Conservation (phyloP, 2,888 invertebrate species). For the Hermaeophaga mercurialis region DNA sequence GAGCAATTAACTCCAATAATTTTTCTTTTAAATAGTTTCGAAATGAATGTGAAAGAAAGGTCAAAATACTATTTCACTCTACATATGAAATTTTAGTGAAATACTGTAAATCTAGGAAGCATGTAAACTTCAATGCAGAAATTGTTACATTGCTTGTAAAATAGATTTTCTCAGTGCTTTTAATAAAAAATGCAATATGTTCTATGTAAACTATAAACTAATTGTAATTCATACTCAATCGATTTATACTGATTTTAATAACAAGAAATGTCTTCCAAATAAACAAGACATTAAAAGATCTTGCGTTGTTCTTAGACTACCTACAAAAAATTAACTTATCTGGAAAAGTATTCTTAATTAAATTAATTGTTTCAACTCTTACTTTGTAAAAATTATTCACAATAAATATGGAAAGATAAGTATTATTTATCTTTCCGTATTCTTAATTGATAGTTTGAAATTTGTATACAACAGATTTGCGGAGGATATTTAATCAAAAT, state of each 20-base stretch:
- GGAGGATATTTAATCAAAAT: too few species aligned
- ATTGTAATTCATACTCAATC: slow-evolving; percentile 57
- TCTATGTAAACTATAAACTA: slow-evolving; percentile 43
- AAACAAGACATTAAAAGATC: slow-evolving; percentile 55
- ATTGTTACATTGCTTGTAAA: slow-evolving; percentile 45
- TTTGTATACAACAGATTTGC: too few species aligned
- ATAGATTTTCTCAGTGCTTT: slow-evolving; percentile 44
- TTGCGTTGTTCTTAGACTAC: slow-evolving; percentile 30
- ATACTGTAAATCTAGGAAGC: slow-evolving; percentile 18
- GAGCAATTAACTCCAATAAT: too few species aligned
- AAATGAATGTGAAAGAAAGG: background rate
- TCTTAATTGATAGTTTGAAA: too few species aligned
- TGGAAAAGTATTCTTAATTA: too few species aligned
- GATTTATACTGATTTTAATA: slow-evolving; percentile 59
- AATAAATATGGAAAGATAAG: too few species aligned
- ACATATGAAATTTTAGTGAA: slow-evolving; percentile 5
- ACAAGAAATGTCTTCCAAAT: slow-evolving; percentile 59
- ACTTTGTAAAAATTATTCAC: too few species aligned
- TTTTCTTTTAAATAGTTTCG: background rate
- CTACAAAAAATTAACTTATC: too few species aligned
- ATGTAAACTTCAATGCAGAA: slow-evolving; percentile 20
- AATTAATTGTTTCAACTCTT: too few species aligned
- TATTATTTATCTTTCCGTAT: too few species aligned
- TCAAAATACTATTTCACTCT: background rate
- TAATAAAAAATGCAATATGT: slow-evolving; percentile 38